These are phyloP conservation scores for Turritopsis dohrnii DNA, from an alignment of 30 jellyfish, hydroid and myxozoan genomes.

Conservation along the genomic window DNA sequence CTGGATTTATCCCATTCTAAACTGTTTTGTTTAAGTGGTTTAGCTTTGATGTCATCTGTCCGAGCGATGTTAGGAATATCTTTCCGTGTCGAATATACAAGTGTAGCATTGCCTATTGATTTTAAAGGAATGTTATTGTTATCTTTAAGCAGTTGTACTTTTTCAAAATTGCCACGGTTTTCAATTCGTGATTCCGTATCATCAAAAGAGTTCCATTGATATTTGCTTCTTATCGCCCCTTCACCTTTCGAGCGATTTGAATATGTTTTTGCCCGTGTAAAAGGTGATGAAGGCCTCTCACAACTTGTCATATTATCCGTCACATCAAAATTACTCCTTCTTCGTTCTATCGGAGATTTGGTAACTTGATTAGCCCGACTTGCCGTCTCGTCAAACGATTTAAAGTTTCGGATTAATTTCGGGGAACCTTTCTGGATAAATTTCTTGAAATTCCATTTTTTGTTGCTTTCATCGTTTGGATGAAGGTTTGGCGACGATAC, in stretches of 20 bases:
- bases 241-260: neutral
- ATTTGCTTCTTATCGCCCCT: neutral
- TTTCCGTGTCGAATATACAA: neutral
- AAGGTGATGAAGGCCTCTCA: neutral
- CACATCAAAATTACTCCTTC: neutral
- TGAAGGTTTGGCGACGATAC: neutral
- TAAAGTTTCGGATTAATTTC: neutral
- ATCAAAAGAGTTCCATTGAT: neutral
- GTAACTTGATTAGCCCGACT: neutral
- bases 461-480: neutral
- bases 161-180: neutral
- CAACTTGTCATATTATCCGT: neutral
- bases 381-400: neutral
- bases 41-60: neutral
- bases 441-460: neutral
- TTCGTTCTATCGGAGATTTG: neutral
- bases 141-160: neutral
- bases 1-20: neutral
- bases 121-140: neutral
- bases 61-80: neutral
- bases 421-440: neutral
- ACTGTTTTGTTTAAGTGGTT: neutral
- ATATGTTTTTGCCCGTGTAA: neutral
- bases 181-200: neutral
- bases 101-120: neutral